These are phyloP conservation scores for Anarhynchus alexandrinus DNA, from an alignment of 2,113 vertebrate genomes.

Conservation along the genomic window DNA sequence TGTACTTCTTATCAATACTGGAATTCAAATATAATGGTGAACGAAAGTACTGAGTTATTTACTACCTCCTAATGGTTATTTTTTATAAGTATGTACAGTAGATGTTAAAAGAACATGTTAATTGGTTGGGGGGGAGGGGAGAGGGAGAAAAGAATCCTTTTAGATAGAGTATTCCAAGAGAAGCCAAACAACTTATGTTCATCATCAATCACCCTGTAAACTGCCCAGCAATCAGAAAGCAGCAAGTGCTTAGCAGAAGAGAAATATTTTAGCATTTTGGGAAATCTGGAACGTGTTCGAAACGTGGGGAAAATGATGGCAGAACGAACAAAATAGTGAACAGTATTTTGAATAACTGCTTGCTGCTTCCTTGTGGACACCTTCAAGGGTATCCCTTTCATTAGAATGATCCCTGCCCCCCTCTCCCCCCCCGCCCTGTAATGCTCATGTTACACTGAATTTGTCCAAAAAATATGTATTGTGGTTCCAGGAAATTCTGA, in stretches of 20 bases:
- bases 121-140: neutral
- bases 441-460: neutral
- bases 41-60: neutral
- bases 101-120: neutral
- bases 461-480: no score
- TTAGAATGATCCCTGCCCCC: neutral
- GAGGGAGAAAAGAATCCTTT: neutral
- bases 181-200: neutral
- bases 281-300: neutral
- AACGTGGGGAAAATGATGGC: neutral
- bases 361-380: neutral
- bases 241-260: neutral
- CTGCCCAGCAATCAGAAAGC: neutral
- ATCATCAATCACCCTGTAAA: neutral
- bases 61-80: neutral
- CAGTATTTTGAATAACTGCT: neutral
- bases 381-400: conserved; percentile 24
- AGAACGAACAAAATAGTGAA: neutral
- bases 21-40: neutral
- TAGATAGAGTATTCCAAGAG: neutral
- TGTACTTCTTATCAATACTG: neutral
- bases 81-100: neutral
- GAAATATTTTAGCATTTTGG: neutral
- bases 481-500: conserved; percentile 32
- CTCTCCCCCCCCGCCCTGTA: neutral